phyloP scores from a whole-genome alignment of 2,113 vertebrate species.

The Otus sunia region DNA sequence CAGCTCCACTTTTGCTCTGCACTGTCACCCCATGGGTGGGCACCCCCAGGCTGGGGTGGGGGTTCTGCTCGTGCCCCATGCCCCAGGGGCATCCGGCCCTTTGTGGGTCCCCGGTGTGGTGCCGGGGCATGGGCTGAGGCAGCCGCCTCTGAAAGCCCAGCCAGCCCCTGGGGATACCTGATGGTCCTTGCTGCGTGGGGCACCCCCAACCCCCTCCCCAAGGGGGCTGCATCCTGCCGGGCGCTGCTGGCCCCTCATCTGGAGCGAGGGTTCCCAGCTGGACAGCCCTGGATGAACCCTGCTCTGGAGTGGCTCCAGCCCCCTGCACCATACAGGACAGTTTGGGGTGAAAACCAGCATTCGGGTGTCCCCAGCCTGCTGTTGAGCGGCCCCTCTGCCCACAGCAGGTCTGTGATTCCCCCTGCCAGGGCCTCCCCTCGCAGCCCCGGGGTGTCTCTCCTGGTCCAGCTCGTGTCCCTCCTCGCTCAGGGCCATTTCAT shows the following conservation, averaged over 20 bases:
- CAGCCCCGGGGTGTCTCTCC: background rate
- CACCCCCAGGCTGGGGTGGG: background rate
- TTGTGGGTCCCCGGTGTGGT: fast-evolving
- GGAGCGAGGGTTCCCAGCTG: background rate
- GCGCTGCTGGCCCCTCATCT: fast-evolving
- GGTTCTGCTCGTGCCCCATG: fast-evolving
- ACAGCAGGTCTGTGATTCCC: fast-evolving
- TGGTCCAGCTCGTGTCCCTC: background rate
- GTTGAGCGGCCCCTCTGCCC: background rate
- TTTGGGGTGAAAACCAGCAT: background rate
- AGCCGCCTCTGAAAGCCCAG: background rate
- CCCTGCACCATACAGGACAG: background rate
- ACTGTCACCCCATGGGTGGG: background rate
- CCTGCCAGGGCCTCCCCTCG: background rate
- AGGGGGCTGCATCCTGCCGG: fast-evolving
- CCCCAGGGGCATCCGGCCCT: background rate
- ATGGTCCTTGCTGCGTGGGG: background rate
- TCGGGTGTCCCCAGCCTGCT: background rate
- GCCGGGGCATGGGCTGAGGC: background rate
- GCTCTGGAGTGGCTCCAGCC: background rate
- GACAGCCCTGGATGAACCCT: background rate
- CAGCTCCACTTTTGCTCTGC: background rate
- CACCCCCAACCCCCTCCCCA: background rate
- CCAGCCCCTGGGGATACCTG: background rate
- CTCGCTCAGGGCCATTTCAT: fast-evolving